A percentile compares a stretch with the other conserved stretches of the same genome.
Conservation (phyloP, 2,113 vertebrate genomes). For the Oncorhynchus mykiss region DNA sequence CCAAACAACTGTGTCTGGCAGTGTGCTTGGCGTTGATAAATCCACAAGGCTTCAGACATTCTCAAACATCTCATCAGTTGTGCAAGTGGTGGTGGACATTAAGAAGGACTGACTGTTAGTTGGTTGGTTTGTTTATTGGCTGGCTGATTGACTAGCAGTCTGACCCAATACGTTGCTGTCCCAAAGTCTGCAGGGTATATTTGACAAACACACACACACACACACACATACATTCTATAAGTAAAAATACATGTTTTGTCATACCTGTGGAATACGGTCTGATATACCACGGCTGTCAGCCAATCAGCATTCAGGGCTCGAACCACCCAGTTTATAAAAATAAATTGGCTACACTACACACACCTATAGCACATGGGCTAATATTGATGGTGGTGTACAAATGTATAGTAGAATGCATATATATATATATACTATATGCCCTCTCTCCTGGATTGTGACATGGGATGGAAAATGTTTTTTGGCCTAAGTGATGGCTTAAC, state of each 20-base stretch:
- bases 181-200: not conserved
- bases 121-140: not conserved
- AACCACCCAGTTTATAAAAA: no score
- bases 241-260: no score
- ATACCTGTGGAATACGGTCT: no score
- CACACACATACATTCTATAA: no score
- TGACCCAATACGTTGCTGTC: not conserved
- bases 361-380: not conserved
- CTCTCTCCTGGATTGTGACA: constrained; percentile 59
- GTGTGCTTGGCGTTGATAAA: not conserved
- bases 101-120: not conserved
- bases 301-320: no score
- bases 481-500: constrained; percentile 66
- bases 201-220: not conserved
- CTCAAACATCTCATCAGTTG: not conserved
- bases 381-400: not conserved
- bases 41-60: not conserved
- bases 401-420: not conserved
- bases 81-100: not conserved
- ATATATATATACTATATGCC: constrained; percentile 12
- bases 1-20: constrained; percentile 38
- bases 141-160: not conserved
- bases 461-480: constrained; percentile 37
- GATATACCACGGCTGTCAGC: no score
- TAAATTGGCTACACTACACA: not conserved